These are phyloP conservation scores for Silurus aristotelis DNA, from an alignment of 2,797 vertebrate species.

Conservation along the genomic window DNA sequence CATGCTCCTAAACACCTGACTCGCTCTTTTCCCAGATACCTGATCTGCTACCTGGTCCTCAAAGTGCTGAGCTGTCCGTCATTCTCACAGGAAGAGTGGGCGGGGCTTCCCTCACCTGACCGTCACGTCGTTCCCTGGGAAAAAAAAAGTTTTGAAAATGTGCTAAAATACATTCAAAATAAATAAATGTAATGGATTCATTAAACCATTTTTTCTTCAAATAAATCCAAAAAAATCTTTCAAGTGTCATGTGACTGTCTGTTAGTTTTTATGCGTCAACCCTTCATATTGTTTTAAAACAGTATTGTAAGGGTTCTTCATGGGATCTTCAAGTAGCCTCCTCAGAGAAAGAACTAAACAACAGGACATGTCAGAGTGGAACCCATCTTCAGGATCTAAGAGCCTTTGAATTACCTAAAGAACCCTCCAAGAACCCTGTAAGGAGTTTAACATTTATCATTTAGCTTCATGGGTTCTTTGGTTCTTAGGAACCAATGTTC, in stretches of 20 bases:
- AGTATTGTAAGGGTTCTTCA: not conserved
- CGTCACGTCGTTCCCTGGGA: slow-evolving; percentile 20
- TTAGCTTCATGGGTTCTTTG: not conserved
- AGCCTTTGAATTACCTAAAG: not conserved
- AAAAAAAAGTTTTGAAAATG: not conserved
- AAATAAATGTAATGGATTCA: not conserved
- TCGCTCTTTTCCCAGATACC: slow-evolving; percentile 36
- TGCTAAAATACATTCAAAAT: too few species aligned
- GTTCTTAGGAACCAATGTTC: not conserved
- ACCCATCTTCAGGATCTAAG: not conserved
- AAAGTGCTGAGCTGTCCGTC: slow-evolving; percentile 55
- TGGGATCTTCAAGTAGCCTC: not conserved
- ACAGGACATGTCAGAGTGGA: not conserved
- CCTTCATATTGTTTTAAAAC: not conserved
- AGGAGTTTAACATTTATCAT: not conserved
- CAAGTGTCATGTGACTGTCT: too few species aligned
- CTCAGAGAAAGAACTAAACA: not conserved
- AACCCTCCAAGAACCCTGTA: not conserved
- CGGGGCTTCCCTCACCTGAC: not conserved
- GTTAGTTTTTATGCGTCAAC: too few species aligned
- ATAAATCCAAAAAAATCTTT: not conserved
- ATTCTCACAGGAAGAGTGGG: slow-evolving; percentile 30
- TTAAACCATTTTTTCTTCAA: not conserved
- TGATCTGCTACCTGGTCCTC: slow-evolving; percentile 12
- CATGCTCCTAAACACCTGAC: slow-evolving; percentile 29